Base-by-base conservation (phyloP, 2,797 vertebrate genomes). In the Pterois miles region DNA sequence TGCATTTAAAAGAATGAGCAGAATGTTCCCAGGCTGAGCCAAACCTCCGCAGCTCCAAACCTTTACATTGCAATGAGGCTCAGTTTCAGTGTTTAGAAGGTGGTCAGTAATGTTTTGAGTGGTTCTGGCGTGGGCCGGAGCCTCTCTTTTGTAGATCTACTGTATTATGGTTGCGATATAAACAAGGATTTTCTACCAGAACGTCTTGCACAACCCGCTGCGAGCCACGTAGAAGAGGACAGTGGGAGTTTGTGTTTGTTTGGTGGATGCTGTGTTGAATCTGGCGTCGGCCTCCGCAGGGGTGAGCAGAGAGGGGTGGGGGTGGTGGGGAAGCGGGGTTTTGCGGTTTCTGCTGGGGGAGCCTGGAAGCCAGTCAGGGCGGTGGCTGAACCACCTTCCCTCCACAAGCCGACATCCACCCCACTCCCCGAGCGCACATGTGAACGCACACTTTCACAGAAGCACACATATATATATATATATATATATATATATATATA, bases 291-390 rank as follows among this genome's bases (percentile, higher is more conserved):
- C 84, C 86, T 80, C 68, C 82, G 80, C 82, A 86, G 85, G 91
- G 89, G 83, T 89, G 84, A 78, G 71, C 20, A 56, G 76, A 67
- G 83, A 56, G 46, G 74, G 73, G 80, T 50, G 33, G 22, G 68
- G 4, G 3, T 14, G 10, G 50, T 71, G 18, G 80, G 86, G 80
- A 53, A 81, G 70, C 78, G 40, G 38, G 86, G 83, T 75, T 89
- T 83, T 95, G 94, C 36, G 94, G 95, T 95, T 70, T 94, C 85
- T 76, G 71, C 76, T 43, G 83, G 91, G 52, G 94, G 93, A 93
- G 93, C 93, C 93, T 95, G 93, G 94, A 95, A 96, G 94, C 95
- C 92, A 94, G 92, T 95, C 91, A 94, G 92, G 93, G 92, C 92
- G 87, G 93, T 91, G 89, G 94, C 93, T 88, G 92, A 91, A 91